Conservation (phyloP, 2,888 invertebrate species). For the Blastobasis adustella region DNA sequence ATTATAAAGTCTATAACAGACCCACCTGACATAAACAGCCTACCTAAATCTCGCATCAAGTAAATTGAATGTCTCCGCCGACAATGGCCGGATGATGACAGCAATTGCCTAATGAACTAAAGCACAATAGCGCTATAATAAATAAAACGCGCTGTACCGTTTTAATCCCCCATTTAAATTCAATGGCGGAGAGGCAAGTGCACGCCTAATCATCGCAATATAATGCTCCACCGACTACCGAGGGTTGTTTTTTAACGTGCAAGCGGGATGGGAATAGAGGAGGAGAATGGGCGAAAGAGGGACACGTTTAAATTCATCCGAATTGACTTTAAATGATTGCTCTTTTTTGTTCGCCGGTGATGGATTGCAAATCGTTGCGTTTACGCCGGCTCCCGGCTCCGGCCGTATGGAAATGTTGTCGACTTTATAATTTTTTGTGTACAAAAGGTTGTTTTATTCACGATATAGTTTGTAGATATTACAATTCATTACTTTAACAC, state of each 20-base stretch:
- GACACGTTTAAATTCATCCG: conserved; percentile 49
- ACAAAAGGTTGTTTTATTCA: background rate
- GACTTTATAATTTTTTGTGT: conserved; percentile 13
- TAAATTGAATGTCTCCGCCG: conserved; percentile 10
- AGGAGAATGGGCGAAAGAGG: conserved; percentile 24
- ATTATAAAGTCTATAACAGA: too few relatives aligned
- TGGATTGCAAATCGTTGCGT: conserved; percentile 64
- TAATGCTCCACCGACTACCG: conserved; percentile 60
- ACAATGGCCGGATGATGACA: conserved; percentile 41
- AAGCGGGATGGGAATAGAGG: conserved; percentile 28
- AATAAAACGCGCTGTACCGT: conserved; percentile 60
- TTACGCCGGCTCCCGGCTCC: conserved; percentile 26
- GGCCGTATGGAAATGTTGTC: conserved; percentile 2
- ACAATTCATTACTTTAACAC: too few relatives aligned
- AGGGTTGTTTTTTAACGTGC: conserved; percentile 54
- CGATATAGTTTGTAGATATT: too few relatives aligned
- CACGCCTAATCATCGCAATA: conserved; percentile 72
- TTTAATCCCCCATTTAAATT: conserved; percentile 74
- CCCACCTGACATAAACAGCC: too few relatives aligned
- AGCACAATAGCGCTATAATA: conserved; percentile 65
- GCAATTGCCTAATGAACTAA: conserved; percentile 63
- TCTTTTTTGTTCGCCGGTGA: conserved; percentile 62
- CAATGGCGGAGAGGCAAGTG: conserved; percentile 68
- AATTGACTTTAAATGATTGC: conserved; percentile 72
- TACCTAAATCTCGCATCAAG: background rate